These are phyloP conservation scores for Clarias macrocephalus DNA, from an alignment of 2,113 vertebrate genomes.

Conservation along the genomic window DNA sequence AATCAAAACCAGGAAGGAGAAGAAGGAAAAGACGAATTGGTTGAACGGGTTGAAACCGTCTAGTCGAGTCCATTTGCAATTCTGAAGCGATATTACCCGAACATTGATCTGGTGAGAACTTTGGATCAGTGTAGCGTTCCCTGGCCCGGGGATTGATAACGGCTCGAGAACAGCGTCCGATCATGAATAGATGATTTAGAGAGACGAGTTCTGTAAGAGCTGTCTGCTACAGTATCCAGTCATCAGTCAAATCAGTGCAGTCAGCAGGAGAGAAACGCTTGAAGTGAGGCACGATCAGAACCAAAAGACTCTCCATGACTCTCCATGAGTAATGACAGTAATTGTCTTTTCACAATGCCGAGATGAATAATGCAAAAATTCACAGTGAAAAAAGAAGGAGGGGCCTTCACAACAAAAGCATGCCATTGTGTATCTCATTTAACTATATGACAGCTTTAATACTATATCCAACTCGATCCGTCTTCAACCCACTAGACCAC, in stretches of 20 bases:
- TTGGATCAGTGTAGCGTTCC: not conserved
- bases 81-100: not conserved
- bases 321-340: slow-evolving; percentile 8
- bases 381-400: not conserved
- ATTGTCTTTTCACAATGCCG: not conserved
- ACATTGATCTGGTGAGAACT: not conserved
- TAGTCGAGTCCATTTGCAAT: not conserved
- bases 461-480: not conserved
- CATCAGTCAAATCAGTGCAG: slow-evolving; percentile 39
- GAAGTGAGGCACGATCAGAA: not conserved
- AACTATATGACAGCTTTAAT: not conserved
- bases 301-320: not conserved
- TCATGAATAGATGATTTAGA: not conserved
- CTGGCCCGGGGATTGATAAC: not conserved
- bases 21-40: not conserved
- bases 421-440: not conserved
- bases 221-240: not conserved
- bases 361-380: slow-evolving; percentile 16
- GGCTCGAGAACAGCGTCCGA: not conserved
- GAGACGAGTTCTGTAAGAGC: slow-evolving; percentile 9
- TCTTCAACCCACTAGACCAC: not conserved
- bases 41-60: not conserved
- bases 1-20: not conserved
- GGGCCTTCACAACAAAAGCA: not conserved
- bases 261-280: slow-evolving; percentile 6